A percentile compares a stretch with the other conserved stretches of the same genome.
These are phyloP conservation scores for Nymphalis polychloros DNA, from an alignment of 2,888 invertebrate genomes.

Conservation along the genomic window DNA sequence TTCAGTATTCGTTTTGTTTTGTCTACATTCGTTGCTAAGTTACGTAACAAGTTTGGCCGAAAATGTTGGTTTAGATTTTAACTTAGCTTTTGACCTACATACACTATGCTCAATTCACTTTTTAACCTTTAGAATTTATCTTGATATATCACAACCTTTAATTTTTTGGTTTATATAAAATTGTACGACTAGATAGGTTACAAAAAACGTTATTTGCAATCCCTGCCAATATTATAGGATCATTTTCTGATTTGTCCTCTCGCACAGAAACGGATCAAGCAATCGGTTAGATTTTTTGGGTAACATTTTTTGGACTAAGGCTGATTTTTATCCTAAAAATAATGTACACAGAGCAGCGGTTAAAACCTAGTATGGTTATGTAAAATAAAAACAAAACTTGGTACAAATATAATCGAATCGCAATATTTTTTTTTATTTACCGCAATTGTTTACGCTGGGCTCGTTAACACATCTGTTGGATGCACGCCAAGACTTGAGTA, in stretches of 20 bases:
- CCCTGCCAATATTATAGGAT: not conserved
- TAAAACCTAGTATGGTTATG: not conserved
- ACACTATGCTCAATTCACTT: not conserved
- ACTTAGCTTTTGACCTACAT: constrained; percentile 7
- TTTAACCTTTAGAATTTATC: not conserved
- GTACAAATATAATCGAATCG: constrained; percentile 19
- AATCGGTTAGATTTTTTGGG: too few species aligned
- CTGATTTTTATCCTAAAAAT: too few species aligned
- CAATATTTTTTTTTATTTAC: constrained; percentile 19
- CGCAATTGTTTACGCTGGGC: constrained; percentile 21
- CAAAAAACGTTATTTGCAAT: not conserved
- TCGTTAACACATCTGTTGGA: constrained; percentile 29
- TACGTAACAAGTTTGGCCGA: constrained; percentile 32
- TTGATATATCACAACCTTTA: too few species aligned
- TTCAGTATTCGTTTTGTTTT: constrained; percentile 60
- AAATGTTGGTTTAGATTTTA: constrained; percentile 13
- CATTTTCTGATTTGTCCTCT: not conserved
- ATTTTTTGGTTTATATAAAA: too few species aligned
- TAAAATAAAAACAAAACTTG: constrained; percentile 15
- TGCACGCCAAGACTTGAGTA: constrained; percentile 26
- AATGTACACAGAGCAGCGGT: too few species aligned
- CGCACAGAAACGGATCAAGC: too few species aligned
- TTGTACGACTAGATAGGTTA: too few species aligned
- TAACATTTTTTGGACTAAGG: too few species aligned
- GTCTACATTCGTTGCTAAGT: constrained; percentile 51